Evolutionary conservation across 2,797 vertebrate species (phyloP), one percentile per base, ranked within the genome.

Genomic region (Astyanax mexicanus): DNA sequence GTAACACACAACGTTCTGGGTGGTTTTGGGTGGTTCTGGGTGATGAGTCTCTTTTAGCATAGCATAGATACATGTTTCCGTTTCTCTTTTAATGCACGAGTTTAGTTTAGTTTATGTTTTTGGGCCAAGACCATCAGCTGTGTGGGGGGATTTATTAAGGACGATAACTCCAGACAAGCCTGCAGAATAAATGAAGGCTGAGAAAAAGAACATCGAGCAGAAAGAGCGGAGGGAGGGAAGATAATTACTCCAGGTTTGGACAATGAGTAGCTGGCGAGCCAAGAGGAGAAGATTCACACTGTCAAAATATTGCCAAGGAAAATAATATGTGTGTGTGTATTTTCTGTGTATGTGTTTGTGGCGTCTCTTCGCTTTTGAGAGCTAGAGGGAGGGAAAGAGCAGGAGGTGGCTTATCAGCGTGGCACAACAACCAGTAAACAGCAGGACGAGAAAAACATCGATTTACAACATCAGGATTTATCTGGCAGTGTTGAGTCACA

Each of bases 391-490:
- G 70, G 74, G 54, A 64, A 62, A 80, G 78, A 71, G 54, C 62
- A 84, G 67, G 70, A 76, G 72, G 75, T 77, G 38, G 74, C 68
- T 84, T 83, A 84, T 87, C 81, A 77, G 78, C 79, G 80, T 65
- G 32, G 69, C 65, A 71, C 57, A 51, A 67, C 54, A 64, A 69
- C 51, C 17, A 69, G 76, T 79, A 82, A 87, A 84, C 76, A 69
- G n/a, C 40, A 19, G 42, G 40, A 38, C 11, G 42, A 69, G 42
- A 71, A 78, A 55, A 57, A 69, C 69, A 68, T 66, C 27, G 37
- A 70, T 80, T 80, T 62, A 70, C 29, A 54, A 68, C 54, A 64
- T 55, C 57, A 67, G 44, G 12, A 19, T 58, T 62, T 21, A 52
- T 11, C 37, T 78, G 64, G 78, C 65, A 29, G 52, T 49, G 66